Percentiles rank a stretch among this genome's conserved stretches.
These are phyloP conservation scores for Ennomos quercinarius DNA, from an alignment of 2,888 invertebrate genomes.

Conservation along the genomic window DNA sequence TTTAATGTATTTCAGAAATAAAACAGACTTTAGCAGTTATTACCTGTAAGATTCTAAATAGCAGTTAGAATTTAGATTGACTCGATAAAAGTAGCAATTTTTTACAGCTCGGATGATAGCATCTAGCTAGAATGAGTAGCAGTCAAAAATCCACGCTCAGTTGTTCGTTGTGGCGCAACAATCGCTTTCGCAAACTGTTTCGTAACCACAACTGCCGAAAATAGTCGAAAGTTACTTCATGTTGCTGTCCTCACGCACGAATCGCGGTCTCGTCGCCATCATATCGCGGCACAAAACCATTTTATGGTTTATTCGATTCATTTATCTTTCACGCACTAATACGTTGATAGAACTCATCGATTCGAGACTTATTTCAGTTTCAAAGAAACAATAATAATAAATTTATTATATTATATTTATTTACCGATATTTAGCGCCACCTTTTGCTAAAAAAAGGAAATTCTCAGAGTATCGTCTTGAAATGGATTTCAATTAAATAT, in stretches of 20 bases:
- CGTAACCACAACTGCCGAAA: constrained; percentile 71
- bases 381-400: not conserved
- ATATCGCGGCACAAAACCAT: constrained; percentile 22
- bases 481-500: too few species aligned
- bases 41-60: too few species aligned
- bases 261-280: constrained; percentile 30
- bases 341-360: not conserved
- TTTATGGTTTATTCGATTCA: constrained; percentile 43
- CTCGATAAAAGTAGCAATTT: not conserved
- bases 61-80: too few species aligned
- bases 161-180: constrained; percentile 60
- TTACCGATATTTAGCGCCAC: too few species aligned
- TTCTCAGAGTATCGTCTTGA: too few species aligned
- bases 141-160: constrained; percentile 49
- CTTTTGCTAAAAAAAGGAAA: too few species aligned
- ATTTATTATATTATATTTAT: too few species aligned
- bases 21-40: too few species aligned
- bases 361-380: constrained; percentile 10
- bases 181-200: constrained; percentile 76
- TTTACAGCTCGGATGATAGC: constrained; percentile 1
- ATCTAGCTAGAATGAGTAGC: constrained; percentile 31
- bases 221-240: constrained; percentile 74
- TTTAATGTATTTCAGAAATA: too few species aligned
- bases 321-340: constrained; percentile 25
- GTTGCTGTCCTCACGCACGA: constrained; percentile 60